Evolutionary conservation across 2,113 vertebrate genomes (phyloP).

Genomic region (Motacilla alba): DNA sequence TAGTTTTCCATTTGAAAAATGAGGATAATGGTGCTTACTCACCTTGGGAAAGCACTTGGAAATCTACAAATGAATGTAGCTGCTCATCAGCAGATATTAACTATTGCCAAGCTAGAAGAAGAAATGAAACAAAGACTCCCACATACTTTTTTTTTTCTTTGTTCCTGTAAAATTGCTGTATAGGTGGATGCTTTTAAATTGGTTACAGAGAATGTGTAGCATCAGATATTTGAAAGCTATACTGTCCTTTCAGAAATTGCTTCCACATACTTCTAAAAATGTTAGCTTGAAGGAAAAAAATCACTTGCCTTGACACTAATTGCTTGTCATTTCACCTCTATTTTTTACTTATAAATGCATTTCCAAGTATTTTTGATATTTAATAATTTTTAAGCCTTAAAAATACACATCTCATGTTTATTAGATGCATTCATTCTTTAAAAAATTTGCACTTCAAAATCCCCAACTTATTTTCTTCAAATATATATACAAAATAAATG

Average conservation of each 20-base stretch:
- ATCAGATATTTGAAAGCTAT: not conserved
- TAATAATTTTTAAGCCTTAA: not conserved
- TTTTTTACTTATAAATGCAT: not conserved
- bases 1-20: conserved; percentile 52
- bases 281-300: not conserved
- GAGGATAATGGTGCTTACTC: conserved; percentile 37
- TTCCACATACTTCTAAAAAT: not conserved
- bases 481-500: not conserved
- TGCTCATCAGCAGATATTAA: not conserved
- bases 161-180: not conserved
- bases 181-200: not conserved
- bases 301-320: not conserved
- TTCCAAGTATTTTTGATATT: not conserved
- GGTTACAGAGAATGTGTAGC: not conserved
- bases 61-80: not conserved
- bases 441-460: not conserved
- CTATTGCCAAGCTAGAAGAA: not conserved
- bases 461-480: not conserved
- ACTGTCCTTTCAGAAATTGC: not conserved
- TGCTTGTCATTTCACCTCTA: not conserved
- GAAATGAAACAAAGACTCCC: not conserved
- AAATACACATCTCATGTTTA: not conserved
- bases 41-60: conserved; percentile 25
- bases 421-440: not conserved
- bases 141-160: not conserved